Evolutionary conservation across 2,888 invertebrate species (phyloP), one percentile per base, ranked within the genome.

Genomic region (Mongoloraphidia duomilia): DNA sequence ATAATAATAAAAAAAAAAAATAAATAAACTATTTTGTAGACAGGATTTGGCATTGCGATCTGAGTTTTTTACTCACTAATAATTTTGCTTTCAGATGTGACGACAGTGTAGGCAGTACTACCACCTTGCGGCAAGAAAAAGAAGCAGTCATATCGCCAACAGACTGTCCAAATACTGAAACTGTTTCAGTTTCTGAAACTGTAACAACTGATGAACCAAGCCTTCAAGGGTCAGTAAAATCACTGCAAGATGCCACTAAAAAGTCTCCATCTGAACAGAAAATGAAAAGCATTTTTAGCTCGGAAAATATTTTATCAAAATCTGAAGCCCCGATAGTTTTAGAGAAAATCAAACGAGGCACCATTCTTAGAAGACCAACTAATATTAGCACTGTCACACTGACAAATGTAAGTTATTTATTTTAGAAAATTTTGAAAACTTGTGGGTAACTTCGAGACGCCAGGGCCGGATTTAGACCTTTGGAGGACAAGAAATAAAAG

Each of bases 301-400:
- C 26, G 26, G 26, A 26, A 26, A 26, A 26, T 26, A 26, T 26
- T 26, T 26, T 26, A 26, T 26, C 26, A 26, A 26, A 26, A 26
- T 26, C 26, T 26, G 26, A 26, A 26, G 26, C 26, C 6, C 26
- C 26, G 26, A 6, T 26, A 26, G 26, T 26, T 26, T 26, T 26
- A 26, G 26, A 26, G 26, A 26, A 26, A 26, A 26, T 26, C 26
- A 12, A 34, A 34, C 36, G 13, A 2, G 9, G 12, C 33, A 42
- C 17, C 12, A 42, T 53, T n/a, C 51, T 56, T 11, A 57, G 74
- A 53, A 60, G 64, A 55, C 70, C 73, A 40, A 73, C 75, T 50
- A 73, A 70, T 52, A 75, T 73, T 44, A 71, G 70, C 57, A 76
- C 73, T 51, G 72, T 73, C 41, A 79, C 78, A 33, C 65, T 80